Base-by-base conservation (phyloP, 2,797 vertebrate species). In the Lithobates pipiens region DNA sequence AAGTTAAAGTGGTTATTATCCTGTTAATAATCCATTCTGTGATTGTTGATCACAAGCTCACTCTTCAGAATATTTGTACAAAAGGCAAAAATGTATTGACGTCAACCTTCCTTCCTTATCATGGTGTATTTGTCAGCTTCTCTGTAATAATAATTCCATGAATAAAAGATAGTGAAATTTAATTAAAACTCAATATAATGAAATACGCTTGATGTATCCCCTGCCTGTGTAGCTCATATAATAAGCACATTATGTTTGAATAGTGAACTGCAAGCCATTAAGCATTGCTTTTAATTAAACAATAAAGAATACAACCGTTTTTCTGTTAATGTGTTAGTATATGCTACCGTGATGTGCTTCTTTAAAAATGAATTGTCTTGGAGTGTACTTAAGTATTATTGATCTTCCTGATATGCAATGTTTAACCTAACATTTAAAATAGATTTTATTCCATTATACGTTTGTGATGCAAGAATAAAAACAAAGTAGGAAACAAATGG, bases 401-500 rank as follows among this genome's bases (percentile, higher is more conserved):
- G 95, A 95, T 95, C 0, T 1, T 90, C 93, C 93, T 93, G 93
- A 94, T 95, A 93, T 93, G 91, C 87, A 88, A 93, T 94, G 93
- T 93, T 94, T 95, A 95, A 94, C 93, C 91, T 86, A 93, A 89
- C 93, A 90, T 94, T 95, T 95, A 95, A 94, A 95, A 94, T 93
- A 93, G 92, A 86, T 86, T 86, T 86, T 82, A 83, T 86, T 86
- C 93, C 94, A 95, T 95, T 95, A 93, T 92, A 93, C 88, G 90
- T 94, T 93, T 94, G 93, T 93, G 94, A 95, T 94, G 93, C 92
- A 95, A 94, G 93, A 94, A 94, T 93, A 95, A 95, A 94, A 94
- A 91, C 93, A 92, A 93, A 94, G 92, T 91, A 93, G 91, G 94
- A 95, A 96, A 95, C 95, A 95, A 96, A 95, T 94, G 94, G 94